These are phyloP conservation scores for Bicyclus anynana DNA, from an alignment of 1,140 invertebrate species.

Conservation along the genomic window DNA sequence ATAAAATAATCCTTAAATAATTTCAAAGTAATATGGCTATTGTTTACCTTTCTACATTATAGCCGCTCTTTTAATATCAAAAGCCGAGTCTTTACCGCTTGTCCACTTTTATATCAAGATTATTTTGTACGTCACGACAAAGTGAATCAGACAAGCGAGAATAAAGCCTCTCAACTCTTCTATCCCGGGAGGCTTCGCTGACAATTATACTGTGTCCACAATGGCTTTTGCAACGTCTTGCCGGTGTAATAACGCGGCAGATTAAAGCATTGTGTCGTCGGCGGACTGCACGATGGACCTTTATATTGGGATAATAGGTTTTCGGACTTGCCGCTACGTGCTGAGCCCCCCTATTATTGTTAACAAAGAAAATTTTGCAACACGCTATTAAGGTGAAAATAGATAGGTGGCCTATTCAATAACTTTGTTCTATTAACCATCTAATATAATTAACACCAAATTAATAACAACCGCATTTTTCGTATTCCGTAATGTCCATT, in stretches of 20 bases:
- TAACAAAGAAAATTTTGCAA: constrained; percentile 22
- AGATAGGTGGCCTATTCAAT: too few species aligned
- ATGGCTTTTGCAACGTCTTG: constrained; percentile 33
- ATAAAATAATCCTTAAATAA: too few species aligned
- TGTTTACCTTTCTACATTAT: background rate
- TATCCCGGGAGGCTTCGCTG: constrained; percentile 19
- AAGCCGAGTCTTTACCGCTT: background rate
- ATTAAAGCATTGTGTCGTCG: constrained; percentile 44
- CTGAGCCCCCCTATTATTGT: constrained; percentile 29
- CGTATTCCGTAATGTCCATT: too few species aligned
- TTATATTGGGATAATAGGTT: constrained; percentile 47
- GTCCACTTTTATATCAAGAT: constrained; percentile 9
- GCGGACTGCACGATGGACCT: constrained; percentile 31
- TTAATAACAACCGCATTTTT: too few species aligned
- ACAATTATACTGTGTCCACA: constrained; percentile 38
- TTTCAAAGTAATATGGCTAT: background rate
- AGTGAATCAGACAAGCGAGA: constrained; percentile 21
- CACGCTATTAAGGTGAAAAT: background rate
- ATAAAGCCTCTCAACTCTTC: constrained; percentile 22
- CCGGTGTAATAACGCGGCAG: constrained; percentile 39
- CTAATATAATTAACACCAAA: too few species aligned
- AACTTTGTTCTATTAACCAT: too few species aligned
- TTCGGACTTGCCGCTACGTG: constrained; percentile 34
- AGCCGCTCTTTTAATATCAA: background rate
- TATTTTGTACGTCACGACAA: constrained; percentile 12